Base-by-base conservation (phyloP, 2,113 vertebrate genomes). In the Clupea harengus region DNA sequence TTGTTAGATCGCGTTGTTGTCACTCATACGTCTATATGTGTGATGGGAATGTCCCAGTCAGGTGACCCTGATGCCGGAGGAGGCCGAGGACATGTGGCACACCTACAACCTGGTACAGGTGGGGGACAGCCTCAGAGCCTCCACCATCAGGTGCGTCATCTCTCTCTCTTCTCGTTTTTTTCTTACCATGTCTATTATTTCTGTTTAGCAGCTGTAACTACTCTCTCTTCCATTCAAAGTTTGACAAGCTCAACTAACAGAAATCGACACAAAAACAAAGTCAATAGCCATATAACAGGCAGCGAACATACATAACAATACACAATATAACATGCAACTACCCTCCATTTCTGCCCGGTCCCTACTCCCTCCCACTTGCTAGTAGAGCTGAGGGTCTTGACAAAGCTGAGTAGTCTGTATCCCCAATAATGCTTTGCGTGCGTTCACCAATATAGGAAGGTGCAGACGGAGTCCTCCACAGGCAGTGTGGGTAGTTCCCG, bases 31-130 rank as follows among this genome's bases (percentile, higher is more conserved):
- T 78, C 11, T 78, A 3, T 78, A 11, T 78, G 2, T 78, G 4
- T 39, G 82, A 39, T 57, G 49, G 54, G 45, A 2, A 15, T 84
- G 84, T 64, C 60, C 67, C 89, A 96, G 96, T 39, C 98, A 99
- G 94, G 97, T 99, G 91, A 99, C 97, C 0, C 94, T 99, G 89
- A 92, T 99, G 44, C 97, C 98, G 0, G 98, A 99, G 88, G 98
- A 99, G 86, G 94, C 98, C 0, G 98, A 99, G 92, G 98, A 99
- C 89, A 99, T 99, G 96, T 99, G 98, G 98, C 98, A 99, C 94
- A 97, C 98, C 45, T 99, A 99, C 93, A 99, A 99, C 85, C 92
- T 99, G 18, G 93, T 99, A 88, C 98, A 98, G 93, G 95, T 97
- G 86, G 96, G 98, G 17, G 98, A 99, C 94, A 99, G 98, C 83